A percentile compares a stretch with the other conserved stretches of the same genome.
Conservation (phyloP, 2,888 invertebrate species). For the Leucozona laternaria region DNA sequence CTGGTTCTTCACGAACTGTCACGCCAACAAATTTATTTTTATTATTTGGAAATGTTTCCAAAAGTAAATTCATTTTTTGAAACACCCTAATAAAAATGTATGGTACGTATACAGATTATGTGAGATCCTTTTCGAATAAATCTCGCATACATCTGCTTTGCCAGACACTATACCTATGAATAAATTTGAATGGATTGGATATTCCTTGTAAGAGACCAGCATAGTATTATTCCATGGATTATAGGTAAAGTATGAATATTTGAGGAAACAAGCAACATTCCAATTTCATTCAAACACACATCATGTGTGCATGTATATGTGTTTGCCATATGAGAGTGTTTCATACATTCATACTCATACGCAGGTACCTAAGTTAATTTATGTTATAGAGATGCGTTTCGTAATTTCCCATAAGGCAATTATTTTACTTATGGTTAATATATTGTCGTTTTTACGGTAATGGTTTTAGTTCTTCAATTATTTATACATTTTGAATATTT, state of each 20-base stretch:
- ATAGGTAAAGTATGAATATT: neutral
- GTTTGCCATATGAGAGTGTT: neutral
- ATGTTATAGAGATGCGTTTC: neutral
- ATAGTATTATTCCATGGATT: neutral
- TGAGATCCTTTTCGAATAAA: neutral
- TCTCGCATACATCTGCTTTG: neutral
- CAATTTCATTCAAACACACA: neutral
- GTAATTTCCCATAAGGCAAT: neutral
- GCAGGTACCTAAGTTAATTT: neutral
- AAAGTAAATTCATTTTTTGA: too few species aligned
- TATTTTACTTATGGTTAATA: too few species aligned
- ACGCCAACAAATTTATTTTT: too few species aligned
- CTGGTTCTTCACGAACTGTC: too few species aligned
- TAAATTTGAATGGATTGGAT: constrained; percentile 34
- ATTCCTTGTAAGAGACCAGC: constrained; percentile 1
- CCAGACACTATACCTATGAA: constrained; percentile 21
- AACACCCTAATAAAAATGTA: neutral
- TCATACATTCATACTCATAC: neutral
- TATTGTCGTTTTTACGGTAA: too few species aligned
- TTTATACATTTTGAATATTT: too few species aligned
- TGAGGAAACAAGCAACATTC: neutral
- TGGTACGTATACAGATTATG: neutral
- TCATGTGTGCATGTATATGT: neutral
- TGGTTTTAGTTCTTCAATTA: too few species aligned
- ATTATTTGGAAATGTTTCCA: too few species aligned